A percentile compares a stretch with the other conserved stretches of the same genome.
phyloP scores from a whole-genome alignment of 2,113 vertebrate genomes.

The Dicaeum eximium region DNA sequence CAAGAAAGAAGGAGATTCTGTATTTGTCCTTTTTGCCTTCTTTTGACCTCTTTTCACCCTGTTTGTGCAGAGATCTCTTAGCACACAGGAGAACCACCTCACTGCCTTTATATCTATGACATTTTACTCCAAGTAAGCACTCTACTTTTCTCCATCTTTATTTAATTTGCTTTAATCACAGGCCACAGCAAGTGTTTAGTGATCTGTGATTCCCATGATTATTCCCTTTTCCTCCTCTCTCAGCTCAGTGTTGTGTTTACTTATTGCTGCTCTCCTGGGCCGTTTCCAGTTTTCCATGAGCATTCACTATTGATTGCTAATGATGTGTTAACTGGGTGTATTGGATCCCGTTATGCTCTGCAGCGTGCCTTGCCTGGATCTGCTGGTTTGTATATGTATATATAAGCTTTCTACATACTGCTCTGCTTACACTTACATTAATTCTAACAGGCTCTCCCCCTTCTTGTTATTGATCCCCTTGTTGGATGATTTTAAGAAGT shows the following conservation, averaged over 20 bases:
- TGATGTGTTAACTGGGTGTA: background rate
- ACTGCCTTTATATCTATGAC: background rate
- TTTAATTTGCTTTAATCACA: slow-evolving; percentile 1
- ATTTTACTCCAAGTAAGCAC: background rate
- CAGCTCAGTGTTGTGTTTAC: background rate
- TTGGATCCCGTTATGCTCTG: background rate
- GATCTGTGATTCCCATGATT: slow-evolving; percentile 45
- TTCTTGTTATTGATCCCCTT: background rate
- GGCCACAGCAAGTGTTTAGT: background rate
- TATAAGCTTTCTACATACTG: background rate
- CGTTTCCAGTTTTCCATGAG: slow-evolving; percentile 30
- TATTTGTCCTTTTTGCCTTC: background rate
- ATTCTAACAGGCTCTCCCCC: background rate
- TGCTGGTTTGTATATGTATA: background rate
- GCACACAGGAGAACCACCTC: background rate
- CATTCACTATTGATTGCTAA: background rate
- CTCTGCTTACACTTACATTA: background rate
- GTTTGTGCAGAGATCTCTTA: background rate
- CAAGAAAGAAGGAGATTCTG: background rate
- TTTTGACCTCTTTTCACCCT: background rate
- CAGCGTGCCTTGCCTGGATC: background rate
- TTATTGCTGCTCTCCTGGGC: slow-evolving; percentile 6
- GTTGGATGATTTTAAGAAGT: background rate
- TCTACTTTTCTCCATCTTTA: background rate
- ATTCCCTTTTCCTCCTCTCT: background rate